Conservation (phyloP, 1,140 invertebrate species). For the Plodia interpunctella region DNA sequence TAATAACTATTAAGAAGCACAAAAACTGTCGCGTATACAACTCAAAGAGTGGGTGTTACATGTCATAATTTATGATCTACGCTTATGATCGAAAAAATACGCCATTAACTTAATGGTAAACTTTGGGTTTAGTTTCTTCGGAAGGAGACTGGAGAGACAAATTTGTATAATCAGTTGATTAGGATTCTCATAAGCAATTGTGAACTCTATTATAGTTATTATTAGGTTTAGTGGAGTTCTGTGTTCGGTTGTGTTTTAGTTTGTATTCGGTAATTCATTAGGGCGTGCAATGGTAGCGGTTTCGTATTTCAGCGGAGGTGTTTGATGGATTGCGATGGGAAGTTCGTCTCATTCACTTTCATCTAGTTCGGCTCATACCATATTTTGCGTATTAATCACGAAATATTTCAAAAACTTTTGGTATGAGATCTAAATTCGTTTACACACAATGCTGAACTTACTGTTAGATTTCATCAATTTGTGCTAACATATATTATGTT, state of each 20-base stretch:
- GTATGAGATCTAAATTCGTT: too few relatives aligned
- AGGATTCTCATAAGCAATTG: constrained; percentile 13
- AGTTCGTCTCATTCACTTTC: constrained; percentile 34
- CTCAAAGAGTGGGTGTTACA: constrained; percentile 52
- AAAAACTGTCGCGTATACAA: constrained; percentile 29
- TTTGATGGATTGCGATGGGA: constrained; percentile 64
- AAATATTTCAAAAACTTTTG: too few relatives aligned
- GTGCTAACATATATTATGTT: too few relatives aligned
- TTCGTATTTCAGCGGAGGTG: constrained; percentile 48
- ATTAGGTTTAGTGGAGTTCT: constrained; percentile 6
- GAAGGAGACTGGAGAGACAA: constrained; percentile 37
- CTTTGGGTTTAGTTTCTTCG: constrained; percentile 58
- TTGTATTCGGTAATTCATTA: constrained; percentile 54
- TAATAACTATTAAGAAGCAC: constrained; percentile 16
- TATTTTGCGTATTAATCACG: not conserved
- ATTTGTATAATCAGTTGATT: constrained; percentile 1
- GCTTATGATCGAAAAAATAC: constrained; percentile 45
- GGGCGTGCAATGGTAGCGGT: constrained; percentile 29
- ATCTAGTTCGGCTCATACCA: constrained; percentile 6
- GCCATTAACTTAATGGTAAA: constrained; percentile 67
- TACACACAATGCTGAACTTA: too few relatives aligned
- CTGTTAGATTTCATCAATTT: too few relatives aligned
- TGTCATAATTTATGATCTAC: constrained; percentile 67
- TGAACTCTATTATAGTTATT: constrained; percentile 20
- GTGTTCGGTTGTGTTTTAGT: not conserved